phyloP scores from a whole-genome alignment of 2,113 vertebrate species.

The Spilogale gracilis region DNA sequence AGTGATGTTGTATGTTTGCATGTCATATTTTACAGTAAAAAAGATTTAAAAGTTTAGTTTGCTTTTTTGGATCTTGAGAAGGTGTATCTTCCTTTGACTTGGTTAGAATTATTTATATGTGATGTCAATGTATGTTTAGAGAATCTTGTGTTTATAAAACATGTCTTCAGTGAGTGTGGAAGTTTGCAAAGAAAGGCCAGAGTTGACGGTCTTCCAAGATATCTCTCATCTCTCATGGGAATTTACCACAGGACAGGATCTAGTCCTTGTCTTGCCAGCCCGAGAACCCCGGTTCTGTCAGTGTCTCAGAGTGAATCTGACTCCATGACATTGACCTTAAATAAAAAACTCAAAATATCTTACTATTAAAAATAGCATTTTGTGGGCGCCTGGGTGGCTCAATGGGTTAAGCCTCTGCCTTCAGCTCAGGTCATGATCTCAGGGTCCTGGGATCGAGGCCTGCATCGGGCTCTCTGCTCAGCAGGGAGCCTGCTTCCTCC shows the following conservation, averaged over 20 bases:
- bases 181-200: constrained; percentile 62
- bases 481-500: no score
- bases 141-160: constrained; percentile 44
- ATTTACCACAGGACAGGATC: background rate
- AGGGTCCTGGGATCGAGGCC: no score
- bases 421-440: no score
- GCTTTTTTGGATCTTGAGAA: constrained; percentile 44
- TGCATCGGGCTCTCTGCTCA: no score
- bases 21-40: constrained; percentile 30
- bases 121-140: constrained; percentile 44
- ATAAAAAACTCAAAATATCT: constrained; percentile 1
- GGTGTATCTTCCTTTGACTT: constrained; percentile 21
- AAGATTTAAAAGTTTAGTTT: constrained; percentile 1
- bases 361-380: background rate
- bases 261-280: background rate
- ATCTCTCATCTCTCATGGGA: background rate
- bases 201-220: background rate
- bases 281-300: background rate
- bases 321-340: background rate
- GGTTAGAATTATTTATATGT: constrained; percentile 33
- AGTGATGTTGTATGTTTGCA: background rate
- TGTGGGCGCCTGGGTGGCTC: background rate
- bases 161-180: constrained; percentile 12
- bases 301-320: background rate
- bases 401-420: no score